Conservation (phyloP, 2,888 invertebrate species). For the Drosophila prostipennis region DNA sequence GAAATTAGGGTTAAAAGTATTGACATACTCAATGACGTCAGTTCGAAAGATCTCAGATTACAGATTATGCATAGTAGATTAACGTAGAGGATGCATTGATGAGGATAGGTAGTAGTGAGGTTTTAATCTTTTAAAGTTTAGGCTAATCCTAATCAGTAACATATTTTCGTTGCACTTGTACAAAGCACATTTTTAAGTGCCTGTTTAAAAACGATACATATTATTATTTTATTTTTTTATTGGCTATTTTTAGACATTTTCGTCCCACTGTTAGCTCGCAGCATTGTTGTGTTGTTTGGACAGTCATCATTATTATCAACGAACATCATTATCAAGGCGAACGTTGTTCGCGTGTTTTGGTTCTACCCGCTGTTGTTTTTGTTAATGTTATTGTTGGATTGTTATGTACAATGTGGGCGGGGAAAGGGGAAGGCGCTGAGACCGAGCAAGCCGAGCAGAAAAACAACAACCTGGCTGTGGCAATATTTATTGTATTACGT, state of each 20-base stretch:
- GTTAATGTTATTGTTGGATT: slow-evolving; percentile 42
- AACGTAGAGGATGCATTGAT: background rate
- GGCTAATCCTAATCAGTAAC: slow-evolving; percentile 1
- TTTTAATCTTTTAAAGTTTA: background rate
- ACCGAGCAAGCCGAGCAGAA: slow-evolving; percentile 48
- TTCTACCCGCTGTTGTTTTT: slow-evolving; percentile 47
- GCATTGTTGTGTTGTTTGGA: slow-evolving; percentile 71
- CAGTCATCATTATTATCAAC: slow-evolving; percentile 74
- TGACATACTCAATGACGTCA: too few species aligned
- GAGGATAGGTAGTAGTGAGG: background rate
- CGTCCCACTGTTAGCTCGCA: slow-evolving; percentile 52
- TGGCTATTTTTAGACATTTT: background rate
- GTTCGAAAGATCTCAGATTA: too few species aligned
- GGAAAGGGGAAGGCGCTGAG: slow-evolving; percentile 26
- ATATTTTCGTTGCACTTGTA: too few species aligned
- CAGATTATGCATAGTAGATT: too few species aligned
- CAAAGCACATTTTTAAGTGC: background rate
- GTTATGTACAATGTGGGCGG: slow-evolving; percentile 29
- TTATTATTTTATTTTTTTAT: background rate
- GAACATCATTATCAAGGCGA: slow-evolving; percentile 67
- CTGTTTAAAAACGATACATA: too few species aligned
- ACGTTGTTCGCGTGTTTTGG: slow-evolving; percentile 73
- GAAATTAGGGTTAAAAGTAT: too few species aligned
- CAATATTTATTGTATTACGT: slow-evolving; percentile 75
- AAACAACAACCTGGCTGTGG: slow-evolving; percentile 56